phyloP scores from a whole-genome alignment of 2,113 vertebrate species.

The Pongo pygmaeus region DNA sequence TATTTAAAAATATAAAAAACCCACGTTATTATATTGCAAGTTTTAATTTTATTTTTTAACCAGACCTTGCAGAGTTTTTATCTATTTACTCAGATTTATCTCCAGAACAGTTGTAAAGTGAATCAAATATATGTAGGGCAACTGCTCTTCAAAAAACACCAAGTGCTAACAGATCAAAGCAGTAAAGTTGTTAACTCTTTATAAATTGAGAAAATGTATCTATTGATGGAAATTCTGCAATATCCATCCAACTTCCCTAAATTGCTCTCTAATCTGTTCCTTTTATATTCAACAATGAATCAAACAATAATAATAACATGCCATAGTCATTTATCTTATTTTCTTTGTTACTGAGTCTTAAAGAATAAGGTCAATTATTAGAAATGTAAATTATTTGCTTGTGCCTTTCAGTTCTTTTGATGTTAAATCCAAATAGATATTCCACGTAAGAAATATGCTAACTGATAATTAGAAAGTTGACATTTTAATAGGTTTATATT shows the following conservation, averaged over 20 bases:
- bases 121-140: neutral
- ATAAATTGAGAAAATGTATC: neutral
- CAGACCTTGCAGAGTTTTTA: neutral
- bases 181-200: neutral
- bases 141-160: neutral
- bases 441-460: neutral
- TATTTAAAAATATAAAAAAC: neutral
- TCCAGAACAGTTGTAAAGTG: neutral
- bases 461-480: neutral
- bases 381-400: neutral
- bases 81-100: neutral
- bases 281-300: neutral
- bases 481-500: neutral
- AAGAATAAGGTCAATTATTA: neutral
- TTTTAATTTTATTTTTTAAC: slow-evolving; percentile 12
- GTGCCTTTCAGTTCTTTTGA: neutral
- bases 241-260: neutral
- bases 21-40: neutral
- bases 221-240: neutral
- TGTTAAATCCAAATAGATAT: neutral
- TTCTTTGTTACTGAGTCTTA: neutral
- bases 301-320: neutral
- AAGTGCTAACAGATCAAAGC: neutral
- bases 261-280: neutral
- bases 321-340: neutral